Evolutionary conservation across 2,888 invertebrate genomes (phyloP).

Genomic region (Sabatieria punctata): DNA sequence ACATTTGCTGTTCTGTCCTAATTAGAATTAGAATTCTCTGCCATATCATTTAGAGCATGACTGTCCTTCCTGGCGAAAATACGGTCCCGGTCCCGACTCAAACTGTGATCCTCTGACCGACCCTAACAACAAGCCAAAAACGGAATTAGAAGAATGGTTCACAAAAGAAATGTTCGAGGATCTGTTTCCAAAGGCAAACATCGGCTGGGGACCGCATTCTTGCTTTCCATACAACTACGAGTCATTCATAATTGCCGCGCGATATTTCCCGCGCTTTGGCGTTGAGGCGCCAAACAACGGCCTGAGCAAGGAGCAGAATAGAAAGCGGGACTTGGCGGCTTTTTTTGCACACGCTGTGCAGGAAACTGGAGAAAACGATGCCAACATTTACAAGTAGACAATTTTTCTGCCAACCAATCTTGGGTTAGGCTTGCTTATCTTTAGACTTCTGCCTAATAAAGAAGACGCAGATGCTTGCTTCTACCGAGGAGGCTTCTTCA

Average conservation of each 20-base stretch:
- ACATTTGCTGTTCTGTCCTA: too few species aligned
- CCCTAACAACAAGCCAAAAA: too few species aligned
- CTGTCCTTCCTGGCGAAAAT: too few species aligned
- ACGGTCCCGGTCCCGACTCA: too few species aligned
- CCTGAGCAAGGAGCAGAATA: constrained; percentile 17
- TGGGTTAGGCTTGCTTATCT: too few species aligned
- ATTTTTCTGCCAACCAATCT: too few species aligned
- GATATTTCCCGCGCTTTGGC: constrained; percentile 28
- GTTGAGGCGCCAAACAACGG: constrained; percentile 13
- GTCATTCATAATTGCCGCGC: constrained; percentile 23
- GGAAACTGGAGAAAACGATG: constrained; percentile 28
- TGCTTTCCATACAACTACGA: constrained; percentile 27
- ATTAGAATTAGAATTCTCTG: too few species aligned
- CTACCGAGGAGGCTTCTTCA: constrained; percentile 28
- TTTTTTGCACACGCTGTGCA: constrained; percentile 29
- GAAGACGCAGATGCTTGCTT: constrained; percentile 26
- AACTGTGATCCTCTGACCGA: too few species aligned
- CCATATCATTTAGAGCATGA: too few species aligned
- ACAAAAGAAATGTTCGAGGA: too few species aligned
- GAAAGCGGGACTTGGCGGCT: constrained; percentile 23
- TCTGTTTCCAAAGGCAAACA: constrained; percentile 26
- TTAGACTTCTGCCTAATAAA: too few species aligned
- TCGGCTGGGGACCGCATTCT: constrained; percentile 23
- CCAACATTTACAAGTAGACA: constrained; percentile 12
- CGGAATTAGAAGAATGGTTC: too few species aligned